Percentiles rank a stretch among this genome's conserved stretches.
Evolutionary conservation across 2,113 vertebrate species (phyloP).

Genomic region (Galemys pyrenaicus): DNA sequence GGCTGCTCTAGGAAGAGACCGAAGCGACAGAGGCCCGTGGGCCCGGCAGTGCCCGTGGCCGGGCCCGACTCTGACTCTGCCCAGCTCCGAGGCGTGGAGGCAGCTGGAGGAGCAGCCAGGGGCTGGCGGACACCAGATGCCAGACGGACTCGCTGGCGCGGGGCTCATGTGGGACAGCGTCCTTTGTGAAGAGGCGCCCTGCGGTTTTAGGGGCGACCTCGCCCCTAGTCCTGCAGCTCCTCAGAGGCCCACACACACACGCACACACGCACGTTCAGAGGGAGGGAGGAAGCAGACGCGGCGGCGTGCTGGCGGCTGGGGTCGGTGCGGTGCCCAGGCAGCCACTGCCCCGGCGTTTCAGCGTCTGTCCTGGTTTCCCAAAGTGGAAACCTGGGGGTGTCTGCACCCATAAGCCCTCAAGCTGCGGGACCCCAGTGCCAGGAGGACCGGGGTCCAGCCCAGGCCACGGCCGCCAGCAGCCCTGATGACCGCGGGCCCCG

Average conservation of each 20-base stretch:
- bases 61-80: rapidly evolving
- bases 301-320: neutral
- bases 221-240: neutral
- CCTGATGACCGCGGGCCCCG: neutral
- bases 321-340: too few relatives aligned
- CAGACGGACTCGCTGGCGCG: rapidly evolving
- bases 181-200: neutral
- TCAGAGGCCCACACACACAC: neutral
- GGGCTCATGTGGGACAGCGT: neutral
- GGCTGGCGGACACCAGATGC: neutral
- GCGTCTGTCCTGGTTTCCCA: neutral
- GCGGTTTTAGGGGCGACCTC: neutral
- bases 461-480: neutral
- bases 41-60: rapidly evolving
- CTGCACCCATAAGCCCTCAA: neutral
- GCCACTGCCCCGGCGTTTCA: rapidly evolving
- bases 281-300: neutral
- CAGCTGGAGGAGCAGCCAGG: rapidly evolving
- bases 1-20: neutral
- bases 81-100: rapidly evolving
- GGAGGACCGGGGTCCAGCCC: neutral
- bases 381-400: neutral
- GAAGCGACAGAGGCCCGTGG: neutral
- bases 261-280: neutral
- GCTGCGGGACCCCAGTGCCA: rapidly evolving